phyloP scores from a whole-genome alignment of 2,888 invertebrate genomes.

The Nineta flava region DNA sequence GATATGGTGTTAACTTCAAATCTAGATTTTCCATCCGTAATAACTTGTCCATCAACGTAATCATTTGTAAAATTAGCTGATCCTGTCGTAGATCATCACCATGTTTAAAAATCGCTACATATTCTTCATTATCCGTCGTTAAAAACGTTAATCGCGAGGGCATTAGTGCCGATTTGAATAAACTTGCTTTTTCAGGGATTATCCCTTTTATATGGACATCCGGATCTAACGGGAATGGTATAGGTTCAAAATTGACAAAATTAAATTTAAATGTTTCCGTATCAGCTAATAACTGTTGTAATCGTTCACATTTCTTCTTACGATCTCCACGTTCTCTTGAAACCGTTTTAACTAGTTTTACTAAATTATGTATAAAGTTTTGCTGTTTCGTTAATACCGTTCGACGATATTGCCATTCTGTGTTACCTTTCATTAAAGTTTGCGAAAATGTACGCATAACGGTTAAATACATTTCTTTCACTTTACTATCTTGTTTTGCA shows the following conservation, averaged over 20 bases:
- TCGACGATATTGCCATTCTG: constrained; percentile 56
- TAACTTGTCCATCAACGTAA: constrained; percentile 94
- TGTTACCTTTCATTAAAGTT: constrained; percentile 48
- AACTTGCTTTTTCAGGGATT: constrained; percentile 70
- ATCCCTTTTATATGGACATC: constrained; percentile 77
- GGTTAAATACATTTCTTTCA: constrained; percentile 72
- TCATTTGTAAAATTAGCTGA: constrained; percentile 94
- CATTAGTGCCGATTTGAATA: constrained; percentile 95
- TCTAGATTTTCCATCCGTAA: constrained; percentile 89
- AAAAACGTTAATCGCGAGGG: constrained; percentile 83
- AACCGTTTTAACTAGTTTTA: constrained; percentile 73
- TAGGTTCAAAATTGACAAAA: constrained; percentile 78
- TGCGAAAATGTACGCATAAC: constrained; percentile 79
- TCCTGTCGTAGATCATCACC: constrained; percentile 97
- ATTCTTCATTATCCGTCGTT: constrained; percentile 65
- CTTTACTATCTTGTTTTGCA: constrained; percentile 49
- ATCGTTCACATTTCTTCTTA: constrained; percentile 77
- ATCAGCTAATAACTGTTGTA: constrained; percentile 71
- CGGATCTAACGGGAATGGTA: constrained; percentile 92
- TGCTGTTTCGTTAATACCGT: constrained; percentile 72
- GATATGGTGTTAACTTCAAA: constrained; percentile 87
- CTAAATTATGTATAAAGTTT: constrained; percentile 79
- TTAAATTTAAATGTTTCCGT: constrained; percentile 68
- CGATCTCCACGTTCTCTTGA: constrained; percentile 83
- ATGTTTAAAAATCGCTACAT: constrained; percentile 92